phyloP scores from a whole-genome alignment of 2,888 invertebrate genomes.

The Tenthredo scrophulariae region DNA sequence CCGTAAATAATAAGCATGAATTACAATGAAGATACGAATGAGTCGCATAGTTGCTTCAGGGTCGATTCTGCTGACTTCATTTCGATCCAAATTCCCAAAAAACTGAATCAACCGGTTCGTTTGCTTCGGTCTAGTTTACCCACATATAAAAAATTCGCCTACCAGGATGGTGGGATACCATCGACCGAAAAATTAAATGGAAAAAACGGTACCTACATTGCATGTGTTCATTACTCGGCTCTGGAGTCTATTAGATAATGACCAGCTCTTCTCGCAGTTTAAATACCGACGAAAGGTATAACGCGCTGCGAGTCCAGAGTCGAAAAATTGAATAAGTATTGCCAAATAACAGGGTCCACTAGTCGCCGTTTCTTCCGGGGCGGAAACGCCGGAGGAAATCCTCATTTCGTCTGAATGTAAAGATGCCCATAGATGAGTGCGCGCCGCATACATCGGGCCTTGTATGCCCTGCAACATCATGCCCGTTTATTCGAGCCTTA shows the following conservation, averaged over 20 bases:
- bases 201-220: neutral
- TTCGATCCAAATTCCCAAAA: no score
- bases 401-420: slow-evolving; percentile 1
- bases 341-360: slow-evolving; percentile 37
- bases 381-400: slow-evolving; percentile 34
- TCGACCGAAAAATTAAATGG: neutral
- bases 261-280: neutral
- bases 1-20: neutral
- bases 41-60: neutral
- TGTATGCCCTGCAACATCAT: neutral
- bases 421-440: neutral
- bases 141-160: no score
- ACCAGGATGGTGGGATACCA: neutral
- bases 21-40: neutral
- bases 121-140: no score
- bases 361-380: neutral
- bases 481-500: neutral
- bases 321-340: slow-evolving; percentile 1
- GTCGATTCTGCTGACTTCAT: neutral
- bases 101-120: no score
- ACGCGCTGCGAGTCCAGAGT: neutral
- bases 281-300: neutral
- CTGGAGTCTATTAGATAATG: neutral
- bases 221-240: neutral
- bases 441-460: neutral